A percentile compares a stretch with the other conserved stretches of the same genome.
phyloP scores from a whole-genome alignment of 2,888 invertebrate species.

The Amorpha juglandis region DNA sequence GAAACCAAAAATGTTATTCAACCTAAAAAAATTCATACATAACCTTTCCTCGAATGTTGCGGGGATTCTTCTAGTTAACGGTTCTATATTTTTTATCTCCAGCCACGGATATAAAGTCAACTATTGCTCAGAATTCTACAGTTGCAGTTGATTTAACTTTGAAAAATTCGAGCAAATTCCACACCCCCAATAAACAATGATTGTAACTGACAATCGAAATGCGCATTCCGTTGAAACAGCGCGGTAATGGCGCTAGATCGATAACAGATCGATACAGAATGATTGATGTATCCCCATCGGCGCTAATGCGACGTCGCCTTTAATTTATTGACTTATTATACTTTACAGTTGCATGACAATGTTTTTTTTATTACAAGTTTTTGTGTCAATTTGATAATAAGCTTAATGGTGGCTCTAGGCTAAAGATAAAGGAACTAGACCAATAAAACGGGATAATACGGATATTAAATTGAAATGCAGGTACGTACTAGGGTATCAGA shows the following conservation, averaged over 20 bases:
- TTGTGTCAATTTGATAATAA: background rate
- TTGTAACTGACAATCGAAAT: background rate
- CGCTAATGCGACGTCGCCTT: slow-evolving; percentile 51
- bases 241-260: slow-evolving; percentile 34
- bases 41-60: too few relatives aligned
- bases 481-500: background rate
- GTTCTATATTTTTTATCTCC: too few relatives aligned
- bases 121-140: too few relatives aligned
- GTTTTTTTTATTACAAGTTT: background rate
- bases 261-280: slow-evolving; percentile 61
- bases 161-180: too few relatives aligned
- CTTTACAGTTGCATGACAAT: slow-evolving; percentile 14
- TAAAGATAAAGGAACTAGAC: too few relatives aligned
- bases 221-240: background rate
- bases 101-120: too few relatives aligned
- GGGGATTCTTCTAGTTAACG: too few relatives aligned
- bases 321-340: slow-evolving; percentile 37
- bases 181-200: background rate
- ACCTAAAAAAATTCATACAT: too few relatives aligned
- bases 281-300: slow-evolving; percentile 50
- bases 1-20: too few relatives aligned
- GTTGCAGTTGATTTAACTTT: too few relatives aligned
- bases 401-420: background rate
- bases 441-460: too few relatives aligned
- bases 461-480: background rate